Conservation (phyloP, 2,113 vertebrate genomes). For the Alexandromys fortis region DNA sequence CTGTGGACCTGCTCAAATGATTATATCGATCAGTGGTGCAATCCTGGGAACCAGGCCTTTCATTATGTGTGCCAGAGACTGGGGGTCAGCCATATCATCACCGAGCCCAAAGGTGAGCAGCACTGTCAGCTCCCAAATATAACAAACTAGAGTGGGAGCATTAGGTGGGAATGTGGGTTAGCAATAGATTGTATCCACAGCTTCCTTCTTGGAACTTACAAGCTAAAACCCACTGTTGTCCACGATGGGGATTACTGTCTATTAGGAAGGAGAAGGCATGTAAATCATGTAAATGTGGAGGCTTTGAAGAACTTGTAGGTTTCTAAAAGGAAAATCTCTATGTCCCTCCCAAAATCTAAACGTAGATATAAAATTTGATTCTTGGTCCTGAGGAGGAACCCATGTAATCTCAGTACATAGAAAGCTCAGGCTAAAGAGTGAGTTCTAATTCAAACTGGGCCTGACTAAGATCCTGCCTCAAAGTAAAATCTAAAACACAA, state of each 20-base stretch:
- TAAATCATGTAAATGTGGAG: slow-evolving; percentile 1
- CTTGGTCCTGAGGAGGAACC: neutral
- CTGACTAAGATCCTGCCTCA: neutral
- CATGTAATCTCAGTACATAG: neutral
- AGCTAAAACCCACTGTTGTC: neutral
- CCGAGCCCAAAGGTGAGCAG: slow-evolving; percentile 94
- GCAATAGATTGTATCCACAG: neutral
- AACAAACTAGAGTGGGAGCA: neutral
- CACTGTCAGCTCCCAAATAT: fast-evolving
- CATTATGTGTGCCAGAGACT: slow-evolving; percentile 98
- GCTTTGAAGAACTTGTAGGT: neutral
- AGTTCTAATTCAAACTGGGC: neutral
- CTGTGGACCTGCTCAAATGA: slow-evolving; percentile 99
- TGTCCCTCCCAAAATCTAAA: neutral
- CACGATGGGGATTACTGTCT: neutral
- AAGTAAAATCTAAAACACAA: neutral
- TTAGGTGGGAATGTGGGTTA: neutral
- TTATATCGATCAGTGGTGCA: slow-evolving; percentile 99
- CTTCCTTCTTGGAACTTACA: neutral
- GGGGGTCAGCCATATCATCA: slow-evolving; percentile 95
- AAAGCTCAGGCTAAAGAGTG: neutral
- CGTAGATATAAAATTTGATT: neutral
- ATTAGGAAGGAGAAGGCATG: slow-evolving; percentile 14
- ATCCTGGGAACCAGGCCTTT: slow-evolving; percentile 98
- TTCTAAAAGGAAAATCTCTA: neutral